Evolutionary conservation across 2,888 invertebrate species (phyloP), one percentile per base, ranked within the genome.

Genomic region (Oligia fasciuncula): DNA sequence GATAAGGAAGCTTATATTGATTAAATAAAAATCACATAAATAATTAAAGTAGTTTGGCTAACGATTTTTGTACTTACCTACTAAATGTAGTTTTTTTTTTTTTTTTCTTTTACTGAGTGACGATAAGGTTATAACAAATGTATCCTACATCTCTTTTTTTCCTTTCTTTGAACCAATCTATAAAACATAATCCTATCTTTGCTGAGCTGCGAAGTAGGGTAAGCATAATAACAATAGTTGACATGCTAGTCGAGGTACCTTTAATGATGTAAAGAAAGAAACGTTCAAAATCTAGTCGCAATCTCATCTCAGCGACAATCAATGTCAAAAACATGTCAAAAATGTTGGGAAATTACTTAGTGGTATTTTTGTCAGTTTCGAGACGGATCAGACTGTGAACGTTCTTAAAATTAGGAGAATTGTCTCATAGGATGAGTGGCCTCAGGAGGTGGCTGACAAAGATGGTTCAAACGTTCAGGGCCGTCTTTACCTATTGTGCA

Each of bases 21-120:
- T 84, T 84, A 29, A 78, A 62, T 79, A 40, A 67, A 69, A 71
- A 67, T 13, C 17, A 69, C 63, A 35, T 11, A 9, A 14, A 29
- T 4, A 46, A n/a, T 43, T n/a, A 14, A 70, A 66, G 51, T 46
- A 40, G 51, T 78, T 81, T 70, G 51, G 0, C 1, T 43, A 76
- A 51, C 4, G 40, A 35, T 11, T 35, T 65, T 29, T n/a, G 13
- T 77, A 29, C 2, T 35, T 11, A 19, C 4, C 14, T 19, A 43
- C 2, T 49, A 49, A 0, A 35, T 19, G 19, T 43, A 51, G 68
- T 80, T 70, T n/a, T n/a, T n/a, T n/a, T n/a, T n/a, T n/a, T n/a
- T n/a, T n/a, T n/a, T n/a, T n/a, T n/a, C n/a, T n/a, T n/a, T n/a
- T 57, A 35, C 35, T 9, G 17, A 63, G 3, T n/a, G 4, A 8